phyloP scores from a whole-genome alignment of 2,113 vertebrate genomes.

The Saguinus midas region DNA sequence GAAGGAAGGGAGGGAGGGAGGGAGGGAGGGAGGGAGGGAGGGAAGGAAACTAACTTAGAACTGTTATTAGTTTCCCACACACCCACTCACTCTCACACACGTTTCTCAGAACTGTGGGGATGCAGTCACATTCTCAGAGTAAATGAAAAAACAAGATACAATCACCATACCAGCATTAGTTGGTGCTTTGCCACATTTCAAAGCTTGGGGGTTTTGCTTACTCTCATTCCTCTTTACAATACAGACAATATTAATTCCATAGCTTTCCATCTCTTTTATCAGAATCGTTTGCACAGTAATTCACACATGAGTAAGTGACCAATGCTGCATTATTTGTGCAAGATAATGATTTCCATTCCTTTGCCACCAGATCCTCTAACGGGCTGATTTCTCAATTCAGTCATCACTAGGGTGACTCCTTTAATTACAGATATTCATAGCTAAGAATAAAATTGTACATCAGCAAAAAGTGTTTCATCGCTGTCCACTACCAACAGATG shows the following conservation, averaged over 20 bases:
- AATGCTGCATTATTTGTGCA: neutral
- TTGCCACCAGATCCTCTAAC: neutral
- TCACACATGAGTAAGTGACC: neutral
- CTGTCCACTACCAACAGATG: neutral
- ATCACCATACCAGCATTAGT: too few species aligned
- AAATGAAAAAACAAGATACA: too few species aligned
- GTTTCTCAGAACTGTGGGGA: neutral
- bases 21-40: neutral
- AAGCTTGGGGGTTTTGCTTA: neutral
- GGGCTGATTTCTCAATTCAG: neutral
- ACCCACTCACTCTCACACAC: accelerated
- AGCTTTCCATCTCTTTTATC: neutral
- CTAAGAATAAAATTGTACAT: neutral
- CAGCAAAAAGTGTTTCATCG: neutral
- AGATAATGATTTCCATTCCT: neutral
- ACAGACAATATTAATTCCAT: neutral
- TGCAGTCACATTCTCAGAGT: neutral
- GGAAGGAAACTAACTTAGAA: neutral
- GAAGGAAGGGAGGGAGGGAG: neutral
- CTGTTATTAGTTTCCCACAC: neutral
- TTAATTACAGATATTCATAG: neutral
- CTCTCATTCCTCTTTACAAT: neutral
- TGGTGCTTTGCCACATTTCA: neutral
- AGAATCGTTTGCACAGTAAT: neutral
- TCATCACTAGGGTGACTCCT: neutral